phyloP scores from a whole-genome alignment of 2,888 invertebrate species.

The Reticulitermes lucifugus region DNA sequence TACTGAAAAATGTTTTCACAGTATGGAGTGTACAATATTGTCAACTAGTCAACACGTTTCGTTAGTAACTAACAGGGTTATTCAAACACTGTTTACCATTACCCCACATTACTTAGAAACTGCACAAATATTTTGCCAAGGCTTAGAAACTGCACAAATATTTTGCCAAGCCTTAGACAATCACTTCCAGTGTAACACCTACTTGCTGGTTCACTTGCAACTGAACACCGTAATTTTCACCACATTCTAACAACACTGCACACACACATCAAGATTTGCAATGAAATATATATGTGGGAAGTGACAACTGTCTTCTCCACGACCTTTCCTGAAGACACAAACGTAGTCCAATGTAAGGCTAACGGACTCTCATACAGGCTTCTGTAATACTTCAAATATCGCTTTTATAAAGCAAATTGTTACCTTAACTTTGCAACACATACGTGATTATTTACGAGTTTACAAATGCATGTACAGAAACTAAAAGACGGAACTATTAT shows the following conservation, averaged over 20 bases:
- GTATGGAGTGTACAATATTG: no score
- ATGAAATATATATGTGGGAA: background rate
- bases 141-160: background rate
- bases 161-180: background rate
- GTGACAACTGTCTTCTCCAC: background rate
- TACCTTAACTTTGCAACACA: slow-evolving; percentile 18
- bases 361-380: background rate
- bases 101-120: background rate
- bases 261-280: background rate
- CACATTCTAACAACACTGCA: background rate
- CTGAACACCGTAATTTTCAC: background rate
- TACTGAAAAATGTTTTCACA: no score
- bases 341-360: slow-evolving; percentile 35
- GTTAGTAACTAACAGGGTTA: no score
- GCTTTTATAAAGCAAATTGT: slow-evolving; percentile 5
- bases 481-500: slow-evolving; percentile 39
- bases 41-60: no score
- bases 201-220: background rate
- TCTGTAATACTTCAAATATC: slow-evolving; percentile 3
- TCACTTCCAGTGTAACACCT: background rate
- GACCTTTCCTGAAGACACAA: background rate
- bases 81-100: no score
- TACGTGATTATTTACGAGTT: slow-evolving; percentile 26
- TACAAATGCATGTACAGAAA: slow-evolving; percentile 23
- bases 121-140: background rate